Evolutionary conservation across 92 coral and sea anemone genomes (phyloP).

Genomic region (Palythoa grandiflora): DNA sequence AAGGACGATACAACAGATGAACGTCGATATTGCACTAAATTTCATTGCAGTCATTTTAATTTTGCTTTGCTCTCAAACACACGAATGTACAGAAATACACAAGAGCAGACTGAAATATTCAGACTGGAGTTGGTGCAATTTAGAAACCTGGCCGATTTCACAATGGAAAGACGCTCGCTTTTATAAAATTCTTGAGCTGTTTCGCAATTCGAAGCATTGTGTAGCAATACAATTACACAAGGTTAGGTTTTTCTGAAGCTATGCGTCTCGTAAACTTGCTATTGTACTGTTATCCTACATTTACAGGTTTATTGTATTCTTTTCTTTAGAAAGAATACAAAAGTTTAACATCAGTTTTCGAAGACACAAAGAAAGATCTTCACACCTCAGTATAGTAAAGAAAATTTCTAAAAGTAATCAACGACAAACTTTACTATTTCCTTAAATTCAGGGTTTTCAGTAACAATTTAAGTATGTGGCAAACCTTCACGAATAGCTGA

Average conservation of each 20-base stretch:
- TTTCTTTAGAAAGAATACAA: too few species aligned
- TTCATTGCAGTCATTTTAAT: not conserved
- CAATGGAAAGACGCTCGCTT: not conserved
- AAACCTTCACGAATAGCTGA: too few species aligned
- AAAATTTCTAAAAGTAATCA: too few species aligned
- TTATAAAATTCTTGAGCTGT: not conserved
- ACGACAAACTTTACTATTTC: too few species aligned
- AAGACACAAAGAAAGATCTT: too few species aligned
- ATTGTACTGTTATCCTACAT: not conserved
- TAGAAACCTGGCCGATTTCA: not conserved
- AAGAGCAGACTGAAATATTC: not conserved
- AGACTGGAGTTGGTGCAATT: not conserved
- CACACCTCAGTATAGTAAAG: too few species aligned
- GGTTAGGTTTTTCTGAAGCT: not conserved
- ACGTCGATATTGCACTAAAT: not conserved
- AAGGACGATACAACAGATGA: constrained; percentile 9
- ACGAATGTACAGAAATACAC: not conserved
- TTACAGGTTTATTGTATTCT: too few species aligned
- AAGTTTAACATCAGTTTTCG: too few species aligned
- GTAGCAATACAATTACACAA: not conserved
- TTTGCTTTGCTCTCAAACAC: not conserved
- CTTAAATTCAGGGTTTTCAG: too few species aligned
- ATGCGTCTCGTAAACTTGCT: not conserved
- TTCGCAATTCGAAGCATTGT: not conserved
- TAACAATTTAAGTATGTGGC: too few species aligned